These are phyloP conservation scores for Paguma larvata DNA, from an alignment of 2,797 vertebrate species.

Conservation along the genomic window DNA sequence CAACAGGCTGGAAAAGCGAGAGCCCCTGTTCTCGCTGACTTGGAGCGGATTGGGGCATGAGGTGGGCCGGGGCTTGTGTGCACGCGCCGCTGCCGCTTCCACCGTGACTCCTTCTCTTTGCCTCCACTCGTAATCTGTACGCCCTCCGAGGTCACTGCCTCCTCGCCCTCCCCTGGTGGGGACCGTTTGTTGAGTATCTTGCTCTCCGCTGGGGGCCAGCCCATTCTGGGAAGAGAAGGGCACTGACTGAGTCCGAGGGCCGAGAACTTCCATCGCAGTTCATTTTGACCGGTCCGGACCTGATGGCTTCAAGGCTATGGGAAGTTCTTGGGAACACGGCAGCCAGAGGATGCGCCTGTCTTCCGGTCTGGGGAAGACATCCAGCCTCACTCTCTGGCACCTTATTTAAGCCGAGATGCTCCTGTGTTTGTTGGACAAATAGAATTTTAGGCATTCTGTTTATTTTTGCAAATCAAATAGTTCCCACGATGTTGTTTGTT, in stretches of 20 bases:
- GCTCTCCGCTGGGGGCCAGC: background rate
- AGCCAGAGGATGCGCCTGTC: background rate
- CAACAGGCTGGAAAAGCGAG: background rate
- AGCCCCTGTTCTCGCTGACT: background rate
- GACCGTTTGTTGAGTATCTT: background rate
- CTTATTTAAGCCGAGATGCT: background rate
- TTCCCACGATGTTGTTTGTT: background rate
- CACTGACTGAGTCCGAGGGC: background rate
- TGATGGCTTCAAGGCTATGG: background rate
- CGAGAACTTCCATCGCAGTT: background rate
- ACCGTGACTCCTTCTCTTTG: background rate
- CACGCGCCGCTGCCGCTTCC: background rate
- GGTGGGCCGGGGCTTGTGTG: background rate
- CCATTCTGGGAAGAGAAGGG: background rate
- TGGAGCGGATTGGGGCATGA: background rate
- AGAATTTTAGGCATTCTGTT: background rate
- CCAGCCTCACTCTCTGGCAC: background rate
- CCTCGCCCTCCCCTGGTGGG: background rate
- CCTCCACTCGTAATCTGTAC: background rate
- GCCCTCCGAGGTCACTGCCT: too few relatives aligned
- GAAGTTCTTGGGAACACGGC: background rate
- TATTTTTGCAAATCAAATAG: background rate
- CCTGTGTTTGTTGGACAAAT: background rate
- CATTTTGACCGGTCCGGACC: background rate
- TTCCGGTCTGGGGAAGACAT: background rate